Evolutionary conservation across 2,113 vertebrate genomes (phyloP).

Genomic region (Nothobranchius furzeri): DNA sequence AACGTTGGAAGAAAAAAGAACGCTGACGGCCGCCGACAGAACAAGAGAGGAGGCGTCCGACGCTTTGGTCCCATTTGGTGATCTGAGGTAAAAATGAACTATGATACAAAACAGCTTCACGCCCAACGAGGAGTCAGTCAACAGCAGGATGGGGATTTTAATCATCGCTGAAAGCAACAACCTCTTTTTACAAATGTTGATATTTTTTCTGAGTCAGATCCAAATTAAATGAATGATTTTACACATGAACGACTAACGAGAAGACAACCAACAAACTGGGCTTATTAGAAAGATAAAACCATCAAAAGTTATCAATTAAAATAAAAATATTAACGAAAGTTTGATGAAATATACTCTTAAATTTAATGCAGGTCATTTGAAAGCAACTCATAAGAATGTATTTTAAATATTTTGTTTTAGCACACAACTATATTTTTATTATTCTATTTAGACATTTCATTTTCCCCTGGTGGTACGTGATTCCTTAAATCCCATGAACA

Average conservation of each 20-base stretch:
- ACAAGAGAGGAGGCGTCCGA: constrained; percentile 31
- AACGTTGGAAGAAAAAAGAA: constrained; percentile 30
- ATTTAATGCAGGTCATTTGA: no score
- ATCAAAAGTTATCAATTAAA: no score
- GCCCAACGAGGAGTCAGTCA: constrained; percentile 10
- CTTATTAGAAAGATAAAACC: no score
- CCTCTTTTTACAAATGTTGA: constrained; percentile 47
- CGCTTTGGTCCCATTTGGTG: constrained; percentile 32
- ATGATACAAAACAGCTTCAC: constrained; percentile 33
- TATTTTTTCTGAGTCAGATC: constrained; percentile 51
- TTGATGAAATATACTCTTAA: no score
- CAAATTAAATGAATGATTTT: constrained; percentile 62
- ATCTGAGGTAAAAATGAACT: constrained; percentile 46
- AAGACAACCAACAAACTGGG: no score
- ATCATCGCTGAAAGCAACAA: constrained; percentile 29
- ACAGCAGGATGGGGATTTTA: constrained; percentile 25
- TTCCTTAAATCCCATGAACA: no score
- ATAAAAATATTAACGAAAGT: no score
- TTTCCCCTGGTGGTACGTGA: no score
- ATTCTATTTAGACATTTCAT: no score
- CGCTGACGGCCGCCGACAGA: constrained; percentile 33
- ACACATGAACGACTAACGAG: constrained; percentile 33
- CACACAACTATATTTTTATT: no score
- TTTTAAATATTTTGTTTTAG: no score
- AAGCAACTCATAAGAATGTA: no score